Percentiles rank a stretch among this genome's conserved stretches.
Conservation (phyloP, 92 coral and sea anemone genomes). For the Phenganax marumi region DNA sequence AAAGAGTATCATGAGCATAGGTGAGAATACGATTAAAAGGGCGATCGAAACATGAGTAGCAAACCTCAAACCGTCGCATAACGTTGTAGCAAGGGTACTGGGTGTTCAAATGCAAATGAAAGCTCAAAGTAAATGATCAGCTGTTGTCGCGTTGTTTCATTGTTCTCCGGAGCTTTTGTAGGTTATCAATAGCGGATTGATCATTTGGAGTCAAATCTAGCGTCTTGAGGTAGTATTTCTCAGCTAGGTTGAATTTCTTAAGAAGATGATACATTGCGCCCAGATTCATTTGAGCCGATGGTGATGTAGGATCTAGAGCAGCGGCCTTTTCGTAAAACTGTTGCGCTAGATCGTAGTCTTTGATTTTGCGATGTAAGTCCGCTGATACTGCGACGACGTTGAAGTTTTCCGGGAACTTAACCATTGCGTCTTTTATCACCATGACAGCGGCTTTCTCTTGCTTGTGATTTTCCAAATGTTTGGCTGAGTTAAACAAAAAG, state of each 20-base stretch:
- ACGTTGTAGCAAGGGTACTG: no score
- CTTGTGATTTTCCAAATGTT: constrained; percentile 13
- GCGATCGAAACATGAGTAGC: not conserved
- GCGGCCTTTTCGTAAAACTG: constrained; percentile 68
- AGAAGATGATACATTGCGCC: constrained; percentile 84
- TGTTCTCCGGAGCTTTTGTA: constrained; percentile 71
- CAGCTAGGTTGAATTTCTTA: constrained; percentile 74
- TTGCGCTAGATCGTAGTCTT: constrained; percentile 66
- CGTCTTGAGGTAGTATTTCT: constrained; percentile 69
- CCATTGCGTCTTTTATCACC: constrained; percentile 60
- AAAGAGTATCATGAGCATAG: constrained; percentile 14
- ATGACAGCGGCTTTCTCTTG: constrained; percentile 14
- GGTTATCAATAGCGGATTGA: constrained; percentile 71
- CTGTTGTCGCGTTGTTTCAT: constrained; percentile 35
- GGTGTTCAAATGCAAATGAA: not conserved
- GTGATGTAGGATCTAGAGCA: constrained; percentile 68
- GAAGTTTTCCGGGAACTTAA: constrained; percentile 76
- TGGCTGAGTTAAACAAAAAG: not conserved
- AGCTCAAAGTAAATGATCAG: not conserved
- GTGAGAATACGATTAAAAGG: not conserved
- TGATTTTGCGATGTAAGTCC: constrained; percentile 72
- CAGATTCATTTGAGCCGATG: constrained; percentile 92
- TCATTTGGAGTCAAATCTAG: constrained; percentile 73
- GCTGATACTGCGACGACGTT: constrained; percentile 84
- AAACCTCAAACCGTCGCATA: no score